phyloP scores from a whole-genome alignment of 2,113 vertebrate genomes.

The Centropristis striata region DNA sequence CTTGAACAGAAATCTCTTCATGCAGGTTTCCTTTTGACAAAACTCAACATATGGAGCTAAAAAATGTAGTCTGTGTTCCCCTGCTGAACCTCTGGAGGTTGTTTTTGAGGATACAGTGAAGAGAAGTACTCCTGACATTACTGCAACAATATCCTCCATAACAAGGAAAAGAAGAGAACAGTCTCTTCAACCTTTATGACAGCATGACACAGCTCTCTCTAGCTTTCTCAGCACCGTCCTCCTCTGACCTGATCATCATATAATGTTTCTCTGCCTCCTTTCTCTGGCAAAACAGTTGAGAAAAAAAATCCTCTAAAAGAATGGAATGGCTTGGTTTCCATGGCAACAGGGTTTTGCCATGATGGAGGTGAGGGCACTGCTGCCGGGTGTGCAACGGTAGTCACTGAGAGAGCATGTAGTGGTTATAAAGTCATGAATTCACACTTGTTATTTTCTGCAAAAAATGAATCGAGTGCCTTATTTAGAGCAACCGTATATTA shows the following conservation, averaged over 20 bases:
- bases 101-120: too few relatives aligned
- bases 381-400: conserved; percentile 49
- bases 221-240: conserved; percentile 29
- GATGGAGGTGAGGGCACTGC: conserved; percentile 16
- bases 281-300: conserved; percentile 10
- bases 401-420: too few relatives aligned
- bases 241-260: conserved; percentile 8
- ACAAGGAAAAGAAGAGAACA: background rate
- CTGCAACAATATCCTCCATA: too few relatives aligned
- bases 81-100: too few relatives aligned
- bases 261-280: background rate
- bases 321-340: conserved; percentile 62
- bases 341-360: conserved; percentile 63
- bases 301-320: conserved; percentile 28
- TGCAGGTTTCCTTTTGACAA: conserved; percentile 1
- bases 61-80: background rate
- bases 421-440: too few relatives aligned
- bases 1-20: background rate
- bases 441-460: too few relatives aligned
- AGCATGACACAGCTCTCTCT: too few relatives aligned
- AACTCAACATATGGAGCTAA: background rate
- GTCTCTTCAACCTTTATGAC: background rate
- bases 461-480: too few relatives aligned
- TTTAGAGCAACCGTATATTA: too few relatives aligned
- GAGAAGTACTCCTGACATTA: background rate